phyloP scores from a whole-genome alignment of 2,888 invertebrate species.

The Caenorhabditis wallacei region DNA sequence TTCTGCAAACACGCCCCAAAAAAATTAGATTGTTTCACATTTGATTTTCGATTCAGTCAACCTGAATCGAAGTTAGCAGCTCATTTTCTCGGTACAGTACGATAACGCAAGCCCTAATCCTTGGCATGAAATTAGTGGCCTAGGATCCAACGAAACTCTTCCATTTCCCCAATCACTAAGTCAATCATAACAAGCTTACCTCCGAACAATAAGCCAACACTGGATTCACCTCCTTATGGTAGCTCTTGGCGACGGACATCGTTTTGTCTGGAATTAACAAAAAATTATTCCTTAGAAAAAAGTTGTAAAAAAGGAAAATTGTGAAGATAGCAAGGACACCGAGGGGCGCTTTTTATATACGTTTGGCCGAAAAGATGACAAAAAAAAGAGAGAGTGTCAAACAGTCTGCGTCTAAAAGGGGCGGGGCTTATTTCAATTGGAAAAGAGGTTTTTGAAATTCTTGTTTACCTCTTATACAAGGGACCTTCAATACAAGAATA shows the following conservation, averaged over 20 bases:
- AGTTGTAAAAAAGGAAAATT: neutral
- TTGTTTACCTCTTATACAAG: too few species aligned
- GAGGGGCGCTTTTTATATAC: constrained; percentile 28
- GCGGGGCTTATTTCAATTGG: constrained; percentile 22
- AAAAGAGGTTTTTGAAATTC: neutral
- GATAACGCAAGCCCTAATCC: too few species aligned
- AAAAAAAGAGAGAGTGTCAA: neutral
- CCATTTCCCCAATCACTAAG: too few species aligned
- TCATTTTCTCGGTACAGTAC: too few species aligned
- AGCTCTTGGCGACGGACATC: constrained; percentile 71
- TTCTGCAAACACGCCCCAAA: too few species aligned
- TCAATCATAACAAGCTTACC: too few species aligned
- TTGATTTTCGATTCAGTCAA: too few species aligned
- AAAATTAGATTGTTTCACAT: too few species aligned
- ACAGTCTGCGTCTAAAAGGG: constrained; percentile 38
- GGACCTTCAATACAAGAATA: too few species aligned
- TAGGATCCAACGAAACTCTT: too few species aligned
- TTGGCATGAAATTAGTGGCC: too few species aligned
- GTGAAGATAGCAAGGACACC: neutral
- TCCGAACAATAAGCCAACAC: constrained; percentile 72
- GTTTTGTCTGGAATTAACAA: constrained; percentile 23
- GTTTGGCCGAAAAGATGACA: constrained; percentile 37
- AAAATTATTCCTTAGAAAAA: neutral
- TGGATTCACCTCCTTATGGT: constrained; percentile 65
- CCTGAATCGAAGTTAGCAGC: too few species aligned